These are phyloP conservation scores for Platynereis dumerilii DNA, from an alignment of 2,888 invertebrate genomes.

Conservation along the genomic window DNA sequence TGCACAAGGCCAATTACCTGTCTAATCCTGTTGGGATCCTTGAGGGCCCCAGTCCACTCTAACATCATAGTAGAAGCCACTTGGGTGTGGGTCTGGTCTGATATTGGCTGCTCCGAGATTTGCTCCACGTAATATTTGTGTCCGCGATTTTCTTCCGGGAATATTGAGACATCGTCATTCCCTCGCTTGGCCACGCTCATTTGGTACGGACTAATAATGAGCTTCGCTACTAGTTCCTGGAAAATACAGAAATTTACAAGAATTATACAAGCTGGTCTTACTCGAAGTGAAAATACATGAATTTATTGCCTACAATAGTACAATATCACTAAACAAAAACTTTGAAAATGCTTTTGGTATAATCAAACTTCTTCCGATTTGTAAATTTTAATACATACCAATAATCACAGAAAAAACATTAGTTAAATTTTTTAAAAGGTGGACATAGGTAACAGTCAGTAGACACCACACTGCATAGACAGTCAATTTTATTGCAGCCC, in stretches of 20 bases:
- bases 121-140: constrained; percentile 52
- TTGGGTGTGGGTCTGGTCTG: constrained; percentile 30
- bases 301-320: too few relatives aligned
- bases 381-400: too few relatives aligned
- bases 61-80: constrained; percentile 40
- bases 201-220: constrained; percentile 31
- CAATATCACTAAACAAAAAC: too few relatives aligned
- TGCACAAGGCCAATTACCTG: too few relatives aligned
- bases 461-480: too few relatives aligned
- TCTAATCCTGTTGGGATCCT: constrained; percentile 15
- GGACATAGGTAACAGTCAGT: too few relatives aligned
- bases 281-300: too few relatives aligned
- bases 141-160: constrained; percentile 45
- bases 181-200: constrained; percentile 21
- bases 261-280: not conserved
- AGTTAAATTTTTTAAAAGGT: too few relatives aligned
- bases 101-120: constrained; percentile 17
- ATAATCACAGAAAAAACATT: too few relatives aligned
- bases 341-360: too few relatives aligned
- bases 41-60: constrained; percentile 46
- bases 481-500: too few relatives aligned
- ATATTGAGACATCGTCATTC: constrained; percentile 34
- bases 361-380: too few relatives aligned
- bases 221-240: constrained; percentile 45
- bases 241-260: constrained; percentile 7